A percentile compares a stretch with the other conserved stretches of the same genome.
These are phyloP conservation scores for Amyelois transitella DNA, from an alignment of 1,140 invertebrate genomes.

Conservation along the genomic window DNA sequence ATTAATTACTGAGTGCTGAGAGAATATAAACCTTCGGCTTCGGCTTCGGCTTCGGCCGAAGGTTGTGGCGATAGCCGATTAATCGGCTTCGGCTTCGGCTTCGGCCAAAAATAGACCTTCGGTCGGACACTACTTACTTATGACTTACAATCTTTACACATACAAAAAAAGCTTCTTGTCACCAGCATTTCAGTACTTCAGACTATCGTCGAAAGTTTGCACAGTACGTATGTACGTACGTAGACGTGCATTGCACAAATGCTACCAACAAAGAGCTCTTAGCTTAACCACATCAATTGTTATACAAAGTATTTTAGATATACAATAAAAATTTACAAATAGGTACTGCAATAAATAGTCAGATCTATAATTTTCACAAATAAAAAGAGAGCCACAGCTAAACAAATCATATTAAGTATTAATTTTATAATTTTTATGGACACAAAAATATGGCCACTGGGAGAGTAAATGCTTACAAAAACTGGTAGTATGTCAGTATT, in stretches of 20 bases:
- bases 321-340: constrained; percentile 53
- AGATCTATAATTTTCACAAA: constrained; percentile 39
- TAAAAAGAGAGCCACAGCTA: constrained; percentile 33
- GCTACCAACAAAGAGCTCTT: constrained; percentile 19
- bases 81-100: too few species aligned
- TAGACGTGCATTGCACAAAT: neutral
- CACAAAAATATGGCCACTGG: constrained; percentile 65
- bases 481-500: neutral
- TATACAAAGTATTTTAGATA: constrained; percentile 47
- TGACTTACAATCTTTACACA: constrained; percentile 63
- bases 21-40: too few species aligned
- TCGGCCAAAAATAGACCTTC: too few species aligned
- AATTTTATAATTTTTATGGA: constrained; percentile 46
- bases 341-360: constrained; percentile 33
- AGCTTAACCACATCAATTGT: constrained; percentile 58
- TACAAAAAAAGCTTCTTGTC: constrained; percentile 20
- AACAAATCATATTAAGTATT: constrained; percentile 27
- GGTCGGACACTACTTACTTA: too few species aligned
- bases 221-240: neutral
- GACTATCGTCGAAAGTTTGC: neutral
- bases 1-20: too few species aligned
- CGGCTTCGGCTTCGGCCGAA: too few species aligned
- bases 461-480: constrained; percentile 40
- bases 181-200: neutral
- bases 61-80: too few species aligned